These are phyloP conservation scores for Meiosimyza platycephala DNA, from an alignment of 2,888 invertebrate genomes.

Conservation along the genomic window DNA sequence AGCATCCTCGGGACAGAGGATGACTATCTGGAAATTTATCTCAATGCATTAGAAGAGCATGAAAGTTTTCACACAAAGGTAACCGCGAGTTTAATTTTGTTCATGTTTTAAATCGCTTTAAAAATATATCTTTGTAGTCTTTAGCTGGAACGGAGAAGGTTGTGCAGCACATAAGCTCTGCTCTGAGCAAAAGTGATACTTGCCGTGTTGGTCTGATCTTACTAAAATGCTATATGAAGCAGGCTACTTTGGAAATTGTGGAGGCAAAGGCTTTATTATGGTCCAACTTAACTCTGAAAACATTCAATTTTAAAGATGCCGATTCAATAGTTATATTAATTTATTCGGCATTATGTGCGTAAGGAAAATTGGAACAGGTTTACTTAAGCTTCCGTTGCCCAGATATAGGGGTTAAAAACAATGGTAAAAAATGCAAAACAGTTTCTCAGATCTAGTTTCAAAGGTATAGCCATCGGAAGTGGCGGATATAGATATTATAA, in stretches of 20 bases:
- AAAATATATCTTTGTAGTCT: constrained; percentile 32
- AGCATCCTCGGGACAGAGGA: constrained; percentile 46
- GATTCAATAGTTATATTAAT: constrained; percentile 42
- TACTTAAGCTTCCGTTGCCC: too few relatives aligned
- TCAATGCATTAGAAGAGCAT: constrained; percentile 53
- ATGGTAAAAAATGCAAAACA: too few relatives aligned
- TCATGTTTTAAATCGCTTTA: neutral
- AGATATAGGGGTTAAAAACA: too few relatives aligned
- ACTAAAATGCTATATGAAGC: constrained; percentile 48
- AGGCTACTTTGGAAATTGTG: constrained; percentile 49
- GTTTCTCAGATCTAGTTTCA: too few relatives aligned
- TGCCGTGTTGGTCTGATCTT: constrained; percentile 49
- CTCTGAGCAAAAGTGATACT: constrained; percentile 48
- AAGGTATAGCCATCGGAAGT: too few relatives aligned
- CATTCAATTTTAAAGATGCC: constrained; percentile 48
- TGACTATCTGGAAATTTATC: constrained; percentile 46
- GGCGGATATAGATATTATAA: too few relatives aligned
- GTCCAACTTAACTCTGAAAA: constrained; percentile 52
- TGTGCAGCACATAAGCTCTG: constrained; percentile 50
- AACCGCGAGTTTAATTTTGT: constrained; percentile 21
- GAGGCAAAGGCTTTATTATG: constrained; percentile 53
- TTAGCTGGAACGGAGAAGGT: constrained; percentile 39
- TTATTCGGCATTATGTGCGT: constrained; percentile 48
- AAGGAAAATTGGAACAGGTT: too few relatives aligned
- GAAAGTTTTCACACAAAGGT: constrained; percentile 52